Conservation (phyloP, 2,888 invertebrate genomes). For the Sialis lutaria region DNA sequence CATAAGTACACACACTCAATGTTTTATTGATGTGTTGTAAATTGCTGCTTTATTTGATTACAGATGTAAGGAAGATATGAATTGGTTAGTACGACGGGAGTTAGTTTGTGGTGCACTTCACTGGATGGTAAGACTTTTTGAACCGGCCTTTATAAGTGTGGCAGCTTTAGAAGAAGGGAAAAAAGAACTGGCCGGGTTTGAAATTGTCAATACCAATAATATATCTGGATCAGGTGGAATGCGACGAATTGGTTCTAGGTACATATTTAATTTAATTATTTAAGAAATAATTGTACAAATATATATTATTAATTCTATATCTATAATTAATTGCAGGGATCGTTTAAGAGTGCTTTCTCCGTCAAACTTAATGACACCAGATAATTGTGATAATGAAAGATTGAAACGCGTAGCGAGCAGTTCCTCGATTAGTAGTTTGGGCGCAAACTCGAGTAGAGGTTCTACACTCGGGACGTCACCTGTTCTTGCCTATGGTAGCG, state of each 20-base stretch:
- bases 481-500: constrained; percentile 46
- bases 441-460: constrained; percentile 12
- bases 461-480: constrained; percentile 28
- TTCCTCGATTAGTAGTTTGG: constrained; percentile 46
- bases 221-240: constrained; percentile 20
- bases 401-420: constrained; percentile 51
- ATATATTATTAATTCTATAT: not conserved
- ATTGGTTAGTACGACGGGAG: constrained; percentile 74
- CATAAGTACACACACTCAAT: no score
- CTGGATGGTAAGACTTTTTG: constrained; percentile 73
- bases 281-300: no score
- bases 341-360: constrained; percentile 25
- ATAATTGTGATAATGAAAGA: constrained; percentile 19
- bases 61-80: constrained; percentile 43
- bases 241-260: constrained; percentile 23
- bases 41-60: not conserved
- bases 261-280: not conserved
- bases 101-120: constrained; percentile 64
- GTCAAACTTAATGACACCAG: constrained; percentile 15
- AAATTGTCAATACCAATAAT: constrained; percentile 4
- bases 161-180: constrained; percentile 41
- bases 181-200: constrained; percentile 20
- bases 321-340: constrained; percentile 16
- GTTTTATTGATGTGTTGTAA: not conserved
- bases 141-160: constrained; percentile 71